These are phyloP conservation scores for Apodemia hepburni DNA, from an alignment of 2,888 invertebrate species.

Conservation along the genomic window DNA sequence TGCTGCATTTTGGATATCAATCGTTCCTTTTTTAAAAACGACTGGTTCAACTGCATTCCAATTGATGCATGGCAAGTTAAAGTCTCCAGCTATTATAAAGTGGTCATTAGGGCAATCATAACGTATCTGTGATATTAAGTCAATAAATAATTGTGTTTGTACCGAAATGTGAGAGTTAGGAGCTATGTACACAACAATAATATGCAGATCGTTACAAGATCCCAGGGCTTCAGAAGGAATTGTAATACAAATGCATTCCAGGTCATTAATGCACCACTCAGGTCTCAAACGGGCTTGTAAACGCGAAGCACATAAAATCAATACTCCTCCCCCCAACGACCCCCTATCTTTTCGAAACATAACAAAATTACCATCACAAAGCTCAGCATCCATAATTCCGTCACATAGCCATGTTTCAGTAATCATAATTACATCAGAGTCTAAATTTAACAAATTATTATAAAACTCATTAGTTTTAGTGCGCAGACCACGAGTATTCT, in stretches of 20 bases:
- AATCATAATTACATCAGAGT: slow-evolving; percentile 7
- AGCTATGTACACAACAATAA: not conserved
- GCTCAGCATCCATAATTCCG: not conserved
- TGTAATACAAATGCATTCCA: not conserved
- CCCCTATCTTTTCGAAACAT: slow-evolving; percentile 3
- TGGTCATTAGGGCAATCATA: slow-evolving; percentile 20
- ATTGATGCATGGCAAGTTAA: slow-evolving; percentile 25
- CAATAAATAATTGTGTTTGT: not conserved
- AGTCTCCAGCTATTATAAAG: slow-evolving; percentile 27
- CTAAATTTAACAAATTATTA: not conserved
- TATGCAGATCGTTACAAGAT: not conserved
- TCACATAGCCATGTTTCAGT: slow-evolving; percentile 7
- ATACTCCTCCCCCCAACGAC: slow-evolving; percentile 8
- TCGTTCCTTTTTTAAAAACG: slow-evolving; percentile 18
- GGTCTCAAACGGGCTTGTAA: not conserved
- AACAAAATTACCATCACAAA: not conserved
- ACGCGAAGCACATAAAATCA: not conserved
- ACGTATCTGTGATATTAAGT: slow-evolving; percentile 3
- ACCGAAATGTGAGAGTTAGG: not conserved
- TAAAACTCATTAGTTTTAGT: slow-evolving; percentile 1
- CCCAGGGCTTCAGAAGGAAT: not conserved
- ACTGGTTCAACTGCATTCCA: slow-evolving; percentile 21
- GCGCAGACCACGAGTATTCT: not conserved
- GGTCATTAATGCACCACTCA: not conserved
- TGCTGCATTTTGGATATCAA: slow-evolving; percentile 19